These are phyloP conservation scores for Lutjanus campechanus DNA, from an alignment of 2,797 vertebrate species.

Conservation along the genomic window DNA sequence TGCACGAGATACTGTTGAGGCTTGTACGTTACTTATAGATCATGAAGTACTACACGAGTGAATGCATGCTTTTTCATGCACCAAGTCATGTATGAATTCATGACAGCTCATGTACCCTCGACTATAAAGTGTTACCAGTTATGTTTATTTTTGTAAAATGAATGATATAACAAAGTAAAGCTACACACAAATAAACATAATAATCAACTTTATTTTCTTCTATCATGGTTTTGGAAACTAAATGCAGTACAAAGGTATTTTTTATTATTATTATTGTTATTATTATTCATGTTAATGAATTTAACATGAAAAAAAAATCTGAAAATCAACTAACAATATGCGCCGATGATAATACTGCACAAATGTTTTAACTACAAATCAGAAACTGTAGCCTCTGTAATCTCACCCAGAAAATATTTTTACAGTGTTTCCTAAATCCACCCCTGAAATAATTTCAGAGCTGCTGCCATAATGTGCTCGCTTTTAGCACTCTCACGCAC, in stretches of 20 bases:
- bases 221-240: conserved; percentile 9
- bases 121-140: too few species aligned
- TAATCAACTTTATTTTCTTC: conserved; percentile 11
- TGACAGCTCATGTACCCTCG: too few species aligned
- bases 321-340: background rate
- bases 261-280: background rate
- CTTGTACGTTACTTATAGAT: too few species aligned
- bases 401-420: conserved; percentile 18
- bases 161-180: conserved; percentile 20
- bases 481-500: conserved; percentile 69
- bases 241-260: background rate
- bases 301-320: conserved; percentile 2
- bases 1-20: too few species aligned
- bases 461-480: conserved; percentile 54
- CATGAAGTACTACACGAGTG: too few species aligned
- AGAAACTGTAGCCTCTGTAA: conserved; percentile 13
- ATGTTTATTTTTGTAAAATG: conserved; percentile 62
- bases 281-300: background rate
- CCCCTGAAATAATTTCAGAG: conserved; percentile 64
- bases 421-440: conserved; percentile 35
- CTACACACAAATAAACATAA: conserved; percentile 36
- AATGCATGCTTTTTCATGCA: too few species aligned
- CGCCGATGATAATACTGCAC: conserved; percentile 9
- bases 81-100: too few species aligned
- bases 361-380: conserved; percentile 36